These are phyloP conservation scores for Caligus rogercresseyi DNA, from an alignment of 1,140 invertebrate species.

Conservation along the genomic window DNA sequence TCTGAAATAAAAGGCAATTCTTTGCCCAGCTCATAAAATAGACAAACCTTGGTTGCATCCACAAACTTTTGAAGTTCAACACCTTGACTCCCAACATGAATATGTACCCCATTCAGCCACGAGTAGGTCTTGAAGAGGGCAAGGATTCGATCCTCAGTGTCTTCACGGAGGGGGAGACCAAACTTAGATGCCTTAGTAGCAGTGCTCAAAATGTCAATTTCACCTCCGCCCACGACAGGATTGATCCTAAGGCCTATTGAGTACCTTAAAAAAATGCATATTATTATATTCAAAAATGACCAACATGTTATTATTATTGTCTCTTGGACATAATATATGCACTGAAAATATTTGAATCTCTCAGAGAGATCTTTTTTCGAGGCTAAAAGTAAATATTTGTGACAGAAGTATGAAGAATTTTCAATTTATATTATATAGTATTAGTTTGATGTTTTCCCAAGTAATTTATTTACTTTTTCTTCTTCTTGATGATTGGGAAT, in stretches of 20 bases:
- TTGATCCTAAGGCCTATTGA: slow-evolving; percentile 11
- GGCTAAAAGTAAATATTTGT: too few species aligned
- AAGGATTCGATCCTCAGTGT: slow-evolving; percentile 14
- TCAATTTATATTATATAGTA: too few species aligned
- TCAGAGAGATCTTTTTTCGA: too few species aligned
- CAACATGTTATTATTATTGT: background rate
- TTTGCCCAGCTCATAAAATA: too few species aligned
- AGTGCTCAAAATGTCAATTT: slow-evolving; percentile 13
- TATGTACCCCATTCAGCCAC: slow-evolving; percentile 15
- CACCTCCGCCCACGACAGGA: slow-evolving; percentile 14
- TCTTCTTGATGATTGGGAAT: too few species aligned
- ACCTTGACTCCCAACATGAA: slow-evolving; percentile 20
- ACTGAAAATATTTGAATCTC: background rate
- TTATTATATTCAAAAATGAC: background rate
- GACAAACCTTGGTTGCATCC: slow-evolving; percentile 3
- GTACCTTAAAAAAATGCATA: background rate
- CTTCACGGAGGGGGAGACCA: slow-evolving; percentile 4
- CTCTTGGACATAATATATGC: background rate
- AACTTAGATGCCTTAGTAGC: slow-evolving; percentile 15
- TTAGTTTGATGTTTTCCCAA: too few species aligned
- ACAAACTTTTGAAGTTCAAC: slow-evolving; percentile 15
- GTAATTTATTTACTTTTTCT: too few species aligned
- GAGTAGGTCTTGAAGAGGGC: background rate
- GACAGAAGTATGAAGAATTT: too few species aligned
- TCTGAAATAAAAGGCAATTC: too few species aligned